Conservation (phyloP, 2,113 vertebrate genomes). For the Elephas maximus region DNA sequence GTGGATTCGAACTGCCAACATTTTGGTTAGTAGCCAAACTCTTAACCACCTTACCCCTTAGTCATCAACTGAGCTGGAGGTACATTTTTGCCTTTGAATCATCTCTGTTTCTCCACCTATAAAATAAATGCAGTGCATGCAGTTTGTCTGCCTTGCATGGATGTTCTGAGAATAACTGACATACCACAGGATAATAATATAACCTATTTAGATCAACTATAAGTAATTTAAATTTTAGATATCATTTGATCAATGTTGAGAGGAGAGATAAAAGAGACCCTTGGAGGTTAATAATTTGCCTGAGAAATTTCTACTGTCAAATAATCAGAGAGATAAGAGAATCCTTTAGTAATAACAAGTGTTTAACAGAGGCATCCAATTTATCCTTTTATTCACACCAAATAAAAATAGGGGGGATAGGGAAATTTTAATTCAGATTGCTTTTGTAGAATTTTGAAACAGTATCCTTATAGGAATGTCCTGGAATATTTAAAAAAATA, state of each 20-base stretch:
- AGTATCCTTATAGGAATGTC: background rate
- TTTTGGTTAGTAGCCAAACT: no score
- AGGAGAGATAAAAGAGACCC: background rate
- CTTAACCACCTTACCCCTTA: background rate
- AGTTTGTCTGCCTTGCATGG: background rate
- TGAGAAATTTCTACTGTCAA: conserved; percentile 39
- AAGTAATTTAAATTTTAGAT: background rate
- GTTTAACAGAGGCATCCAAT: background rate
- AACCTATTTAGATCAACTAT: conserved; percentile 6
- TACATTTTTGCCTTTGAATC: background rate
- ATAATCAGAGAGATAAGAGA: background rate
- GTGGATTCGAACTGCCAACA: no score
- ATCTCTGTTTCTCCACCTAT: background rate
- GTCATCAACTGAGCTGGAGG: background rate
- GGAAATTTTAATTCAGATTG: conserved; percentile 35
- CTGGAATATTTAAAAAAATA: conserved; percentile 44
- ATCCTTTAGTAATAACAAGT: background rate
- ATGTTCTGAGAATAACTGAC: background rate
- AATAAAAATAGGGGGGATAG: background rate
- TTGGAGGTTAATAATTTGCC: conserved; percentile 4
- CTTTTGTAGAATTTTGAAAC: background rate
- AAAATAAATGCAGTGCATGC: background rate
- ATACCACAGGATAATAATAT: background rate
- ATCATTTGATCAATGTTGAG: conserved; percentile 8
- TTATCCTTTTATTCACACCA: background rate